Conservation (phyloP, 2,888 invertebrate genomes). For the Rosalia funebris region DNA sequence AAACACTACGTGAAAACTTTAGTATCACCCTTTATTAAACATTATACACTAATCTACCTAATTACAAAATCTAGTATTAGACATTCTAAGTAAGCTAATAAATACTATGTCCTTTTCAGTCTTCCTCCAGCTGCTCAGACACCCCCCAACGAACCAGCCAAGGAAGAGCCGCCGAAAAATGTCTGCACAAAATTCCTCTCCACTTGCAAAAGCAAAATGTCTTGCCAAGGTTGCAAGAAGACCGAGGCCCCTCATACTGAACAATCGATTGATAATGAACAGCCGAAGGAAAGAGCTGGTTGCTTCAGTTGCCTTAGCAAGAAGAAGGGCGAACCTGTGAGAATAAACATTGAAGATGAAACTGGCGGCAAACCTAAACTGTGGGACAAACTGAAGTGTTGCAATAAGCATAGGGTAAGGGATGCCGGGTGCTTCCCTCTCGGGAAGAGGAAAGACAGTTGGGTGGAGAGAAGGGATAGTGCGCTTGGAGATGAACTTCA, state of each 20-base stretch:
- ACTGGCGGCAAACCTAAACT: conserved; percentile 54
- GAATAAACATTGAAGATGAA: conserved; percentile 60
- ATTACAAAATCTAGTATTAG: too few relatives aligned
- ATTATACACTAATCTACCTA: too few relatives aligned
- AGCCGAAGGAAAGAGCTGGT: conserved; percentile 44
- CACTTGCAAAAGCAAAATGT: conserved; percentile 49
- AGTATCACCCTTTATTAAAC: too few relatives aligned
- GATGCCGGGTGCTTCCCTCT: conserved; percentile 58
- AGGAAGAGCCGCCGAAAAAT: conserved; percentile 48
- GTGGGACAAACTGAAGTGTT: conserved; percentile 58
- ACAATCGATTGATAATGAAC: conserved; percentile 22
- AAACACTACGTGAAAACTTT: too few relatives aligned
- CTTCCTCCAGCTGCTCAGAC: conserved; percentile 48
- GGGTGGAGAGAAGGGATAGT: conserved; percentile 69
- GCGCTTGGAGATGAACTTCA: conserved; percentile 65
- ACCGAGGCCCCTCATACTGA: conserved; percentile 18
- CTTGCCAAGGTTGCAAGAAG: conserved; percentile 46
- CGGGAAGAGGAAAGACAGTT: conserved; percentile 60
- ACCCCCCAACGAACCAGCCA: conserved; percentile 44
- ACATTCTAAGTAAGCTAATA: too few relatives aligned
- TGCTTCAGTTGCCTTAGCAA: conserved; percentile 64
- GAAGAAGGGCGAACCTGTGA: conserved; percentile 44
- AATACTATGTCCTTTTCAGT: too few relatives aligned
- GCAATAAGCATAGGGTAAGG: conserved; percentile 64
- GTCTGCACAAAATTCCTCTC: conserved; percentile 52